Base-by-base conservation (phyloP, 35 echinoderm and acorn worm species). In the Chiridota heheva region DNA sequence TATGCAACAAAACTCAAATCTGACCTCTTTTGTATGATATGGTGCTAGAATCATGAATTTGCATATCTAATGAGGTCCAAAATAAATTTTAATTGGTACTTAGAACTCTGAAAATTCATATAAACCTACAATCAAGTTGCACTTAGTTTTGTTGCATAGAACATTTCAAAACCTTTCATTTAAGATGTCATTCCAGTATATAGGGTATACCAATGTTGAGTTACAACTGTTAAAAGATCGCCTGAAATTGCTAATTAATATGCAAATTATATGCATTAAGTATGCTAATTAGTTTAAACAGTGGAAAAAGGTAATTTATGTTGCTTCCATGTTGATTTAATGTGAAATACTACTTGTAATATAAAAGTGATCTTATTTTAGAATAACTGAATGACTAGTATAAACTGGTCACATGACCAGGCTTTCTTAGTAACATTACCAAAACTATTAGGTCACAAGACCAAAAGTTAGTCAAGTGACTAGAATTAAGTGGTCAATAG, bases 91-190 rank as follows among this genome's bases (percentile, higher is more conserved):
- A 58, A 16, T 24, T 58, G 56, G 4, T 58, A 24, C 15, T 24
- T 24, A 58, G 30, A 58, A 4, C 30, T 58, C n/a, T 58, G 13
- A 24, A 58, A 58, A 58, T 58, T 58, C 30, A 24, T 58, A 16
- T 5, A 58, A 58, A 58, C 20, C 4, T 58, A 58, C 4, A 18
- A 58, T 16, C 15, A 58, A 2, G 4, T 4, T 58, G 56, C 20
- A 4, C 30, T 2, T 18, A 58, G 56, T 58, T 58, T 58, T 58
- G 30, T 58, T 58, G 56, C 56, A 58, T 58, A 58, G 56, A 58
- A 58, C 56, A 58, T 58, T 58, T 58, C 56, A 16, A 58, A 58
- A 58, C 20, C 56, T 58, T 58, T 58, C 2, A 58, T 58, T 58
- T 58, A 28, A 58, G n/a, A 28, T 58, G 30, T 58, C 30, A 18